Evolutionary conservation across 2,113 vertebrate species (phyloP).

Genomic region (Anolis sagrei): DNA sequence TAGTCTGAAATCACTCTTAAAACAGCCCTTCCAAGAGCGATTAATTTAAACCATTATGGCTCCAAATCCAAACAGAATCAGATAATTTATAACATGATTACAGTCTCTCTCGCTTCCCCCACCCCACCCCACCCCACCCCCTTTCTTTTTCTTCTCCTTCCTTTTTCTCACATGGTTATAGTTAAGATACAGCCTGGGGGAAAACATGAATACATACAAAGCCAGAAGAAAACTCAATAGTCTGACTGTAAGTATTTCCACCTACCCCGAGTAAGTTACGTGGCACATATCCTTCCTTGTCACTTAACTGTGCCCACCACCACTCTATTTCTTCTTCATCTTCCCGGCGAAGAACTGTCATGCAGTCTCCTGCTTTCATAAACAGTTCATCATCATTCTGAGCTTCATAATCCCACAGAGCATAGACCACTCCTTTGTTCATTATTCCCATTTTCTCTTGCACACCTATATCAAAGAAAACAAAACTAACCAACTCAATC

Average conservation of each 20-base stretch:
- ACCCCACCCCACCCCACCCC: too few relatives aligned
- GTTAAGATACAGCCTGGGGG: too few relatives aligned
- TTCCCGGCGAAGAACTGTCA: conserved; percentile 89
- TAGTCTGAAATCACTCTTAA: not conserved
- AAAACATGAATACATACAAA: too few relatives aligned
- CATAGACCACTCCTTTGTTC: conserved; percentile 96
- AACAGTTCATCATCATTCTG: conserved; percentile 88
- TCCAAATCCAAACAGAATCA: too few relatives aligned
- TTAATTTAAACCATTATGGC: too few relatives aligned
- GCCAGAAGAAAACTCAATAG: not conserved
- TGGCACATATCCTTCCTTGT: conserved; percentile 90
- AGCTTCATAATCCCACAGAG: conserved; percentile 89
- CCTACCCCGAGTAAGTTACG: conserved; percentile 96
- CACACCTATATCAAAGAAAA: conserved; percentile 80
- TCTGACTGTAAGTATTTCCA: conserved; percentile 2
- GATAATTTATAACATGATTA: too few relatives aligned
- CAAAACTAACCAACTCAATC: not conserved
- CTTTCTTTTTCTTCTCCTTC: too few relatives aligned
- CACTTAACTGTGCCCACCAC: conserved; percentile 93
- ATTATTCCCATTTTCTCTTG: conserved; percentile 99
- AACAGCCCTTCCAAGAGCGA: not conserved
- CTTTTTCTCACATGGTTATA: too few relatives aligned
- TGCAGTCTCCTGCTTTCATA: conserved; percentile 92
- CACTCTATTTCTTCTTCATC: conserved; percentile 93
- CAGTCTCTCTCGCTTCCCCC: too few relatives aligned